Conservation (phyloP, 2,888 invertebrate genomes). For the Nomada fucata region DNA sequence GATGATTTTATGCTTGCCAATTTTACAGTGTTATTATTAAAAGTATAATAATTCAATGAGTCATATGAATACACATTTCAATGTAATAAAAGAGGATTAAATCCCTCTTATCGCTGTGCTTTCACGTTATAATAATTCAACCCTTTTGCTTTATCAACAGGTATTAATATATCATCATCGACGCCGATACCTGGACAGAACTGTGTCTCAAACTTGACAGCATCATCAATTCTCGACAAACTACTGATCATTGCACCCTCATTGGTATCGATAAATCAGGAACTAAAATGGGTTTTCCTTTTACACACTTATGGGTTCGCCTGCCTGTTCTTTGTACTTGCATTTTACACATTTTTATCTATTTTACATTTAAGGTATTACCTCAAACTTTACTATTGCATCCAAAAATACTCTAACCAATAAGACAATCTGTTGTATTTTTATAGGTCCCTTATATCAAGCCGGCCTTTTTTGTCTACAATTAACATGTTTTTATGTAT, state of each 20-base stretch:
- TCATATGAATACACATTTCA: background rate
- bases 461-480: conserved; percentile 86
- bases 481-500: conserved; percentile 86
- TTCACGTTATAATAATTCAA: background rate
- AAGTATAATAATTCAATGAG: background rate
- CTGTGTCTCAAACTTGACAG: conserved; percentile 74
- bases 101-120: background rate
- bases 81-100: background rate
- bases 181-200: conserved; percentile 70
- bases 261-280: conserved; percentile 81
- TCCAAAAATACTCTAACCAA: background rate
- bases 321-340: conserved; percentile 85
- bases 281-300: conserved; percentile 85
- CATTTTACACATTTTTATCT: conserved; percentile 86
- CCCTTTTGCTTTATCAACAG: conserved; percentile 59
- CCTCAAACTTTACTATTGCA: background rate
- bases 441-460: conserved; percentile 85
- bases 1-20: background rate
- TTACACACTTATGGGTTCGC: conserved; percentile 86
- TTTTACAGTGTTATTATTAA: background rate
- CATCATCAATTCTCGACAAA: conserved; percentile 72
- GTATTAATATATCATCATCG: conserved; percentile 73
- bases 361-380: conserved; percentile 85
- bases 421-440: conserved; percentile 20
- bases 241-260: conserved; percentile 78